A percentile compares a stretch with the other conserved stretches of the same genome.
Conservation (phyloP, 1,140 invertebrate species). For the Bombus superbus region DNA sequence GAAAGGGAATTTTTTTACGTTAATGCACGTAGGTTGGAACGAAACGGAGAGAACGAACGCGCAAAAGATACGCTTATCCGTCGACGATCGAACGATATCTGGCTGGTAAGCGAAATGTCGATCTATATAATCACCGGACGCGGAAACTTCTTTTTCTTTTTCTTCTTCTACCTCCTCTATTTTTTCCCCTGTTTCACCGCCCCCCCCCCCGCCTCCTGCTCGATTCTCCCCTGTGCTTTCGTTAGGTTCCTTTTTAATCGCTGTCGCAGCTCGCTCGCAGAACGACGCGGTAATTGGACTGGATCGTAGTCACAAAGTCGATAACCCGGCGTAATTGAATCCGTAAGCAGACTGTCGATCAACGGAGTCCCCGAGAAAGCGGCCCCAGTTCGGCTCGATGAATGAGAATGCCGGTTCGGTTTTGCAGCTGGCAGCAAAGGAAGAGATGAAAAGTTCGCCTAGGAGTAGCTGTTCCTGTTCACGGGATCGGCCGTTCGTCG, state of each 20-base stretch:
- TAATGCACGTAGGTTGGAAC: constrained; percentile 12
- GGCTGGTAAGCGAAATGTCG: constrained; percentile 35
- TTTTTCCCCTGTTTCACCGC: background rate
- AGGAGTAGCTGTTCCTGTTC: constrained; percentile 1
- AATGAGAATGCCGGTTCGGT: constrained; percentile 3
- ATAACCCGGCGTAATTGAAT: constrained; percentile 69
- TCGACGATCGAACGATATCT: constrained; percentile 47
- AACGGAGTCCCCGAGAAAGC: constrained; percentile 34
- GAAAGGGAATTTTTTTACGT: background rate
- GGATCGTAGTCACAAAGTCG: constrained; percentile 68
- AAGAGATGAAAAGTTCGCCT: constrained; percentile 54
- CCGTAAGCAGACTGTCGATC: constrained; percentile 67
- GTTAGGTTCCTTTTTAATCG: constrained; percentile 55
- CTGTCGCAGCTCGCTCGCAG: constrained; percentile 54
- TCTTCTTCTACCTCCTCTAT: background rate
- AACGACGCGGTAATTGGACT: constrained; percentile 62
- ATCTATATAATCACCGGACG: constrained; percentile 64
- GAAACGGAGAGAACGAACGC: constrained; percentile 1
- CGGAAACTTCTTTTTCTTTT: constrained; percentile 16
- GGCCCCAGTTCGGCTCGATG: constrained; percentile 15
- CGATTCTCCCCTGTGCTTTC: background rate
- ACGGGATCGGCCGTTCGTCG: constrained; percentile 4
- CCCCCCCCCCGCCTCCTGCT: background rate
- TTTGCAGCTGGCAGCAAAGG: constrained; percentile 51
- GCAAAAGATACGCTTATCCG: constrained; percentile 23